Percentiles rank a stretch among this genome's conserved stretches.
These are phyloP conservation scores for Agrilus biguttatus DNA, from an alignment of 2,888 invertebrate genomes.

Conservation along the genomic window DNA sequence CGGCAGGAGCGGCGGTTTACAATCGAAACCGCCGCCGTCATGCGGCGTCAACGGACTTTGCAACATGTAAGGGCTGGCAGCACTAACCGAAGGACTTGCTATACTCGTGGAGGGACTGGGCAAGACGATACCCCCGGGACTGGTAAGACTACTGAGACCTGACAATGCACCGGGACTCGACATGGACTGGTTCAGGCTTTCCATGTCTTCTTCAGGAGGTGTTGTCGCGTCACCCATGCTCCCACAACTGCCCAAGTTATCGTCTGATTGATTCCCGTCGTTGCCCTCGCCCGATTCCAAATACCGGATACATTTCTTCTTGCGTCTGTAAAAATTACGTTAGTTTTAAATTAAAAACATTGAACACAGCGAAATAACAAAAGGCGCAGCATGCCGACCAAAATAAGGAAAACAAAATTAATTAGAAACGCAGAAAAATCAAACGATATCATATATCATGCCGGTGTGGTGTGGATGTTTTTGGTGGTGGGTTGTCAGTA, in stretches of 20 bases:
- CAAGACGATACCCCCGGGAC: slow-evolving; percentile 52
- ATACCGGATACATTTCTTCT: slow-evolving; percentile 94
- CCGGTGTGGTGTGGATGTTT: too few relatives aligned
- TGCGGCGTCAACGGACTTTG: slow-evolving; percentile 33
- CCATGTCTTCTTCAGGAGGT: slow-evolving; percentile 50
- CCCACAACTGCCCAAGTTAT: slow-evolving; percentile 65
- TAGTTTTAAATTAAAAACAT: neutral
- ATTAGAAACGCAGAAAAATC: too few relatives aligned
- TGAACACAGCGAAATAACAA: neutral
- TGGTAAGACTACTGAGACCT: slow-evolving; percentile 52
- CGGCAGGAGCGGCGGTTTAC: slow-evolving; percentile 28
- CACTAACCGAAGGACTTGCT: slow-evolving; percentile 46
- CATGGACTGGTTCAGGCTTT: slow-evolving; percentile 45
- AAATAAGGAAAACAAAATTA: neutral
- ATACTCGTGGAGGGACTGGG: slow-evolving; percentile 66
- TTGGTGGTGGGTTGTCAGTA: too few relatives aligned
- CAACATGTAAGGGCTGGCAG: slow-evolving; percentile 44
- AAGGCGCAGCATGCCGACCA: slow-evolving; percentile 1
- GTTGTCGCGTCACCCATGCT: slow-evolving; percentile 61
- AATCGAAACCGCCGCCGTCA: slow-evolving; percentile 24
- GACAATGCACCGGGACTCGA: slow-evolving; percentile 48
- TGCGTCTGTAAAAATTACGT: slow-evolving; percentile 55
- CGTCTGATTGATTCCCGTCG: slow-evolving; percentile 50
- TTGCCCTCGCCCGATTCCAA: slow-evolving; percentile 66
- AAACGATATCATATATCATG: too few relatives aligned